Evolutionary conservation across 2,888 invertebrate genomes (phyloP).

Genomic region (Ennomos erosarius): DNA sequence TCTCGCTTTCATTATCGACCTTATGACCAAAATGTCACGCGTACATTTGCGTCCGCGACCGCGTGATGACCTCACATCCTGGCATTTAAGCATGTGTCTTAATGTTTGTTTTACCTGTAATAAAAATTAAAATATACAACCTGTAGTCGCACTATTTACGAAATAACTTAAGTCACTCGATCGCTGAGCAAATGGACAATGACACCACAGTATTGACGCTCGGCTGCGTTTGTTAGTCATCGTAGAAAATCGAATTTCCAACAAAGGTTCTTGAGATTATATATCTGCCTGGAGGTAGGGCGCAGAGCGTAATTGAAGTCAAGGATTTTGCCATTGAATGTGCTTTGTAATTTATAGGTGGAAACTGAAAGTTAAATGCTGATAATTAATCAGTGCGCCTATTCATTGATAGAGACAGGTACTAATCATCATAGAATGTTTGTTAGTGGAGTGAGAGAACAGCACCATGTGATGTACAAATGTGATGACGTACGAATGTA

Average conservation of each 20-base stretch:
- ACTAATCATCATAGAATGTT: no score
- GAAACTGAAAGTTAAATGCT: slow-evolving; percentile 32
- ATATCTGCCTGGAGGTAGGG: slow-evolving; percentile 33
- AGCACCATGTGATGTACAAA: no score
- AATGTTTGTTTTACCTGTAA: slow-evolving; percentile 29
- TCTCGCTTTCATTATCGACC: slow-evolving; percentile 29
- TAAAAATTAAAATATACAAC: slow-evolving; percentile 21
- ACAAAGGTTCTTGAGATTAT: slow-evolving; percentile 37
- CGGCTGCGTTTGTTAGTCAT: slow-evolving; percentile 39
- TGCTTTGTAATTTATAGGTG: slow-evolving; percentile 38
- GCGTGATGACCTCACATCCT: slow-evolving; percentile 53
- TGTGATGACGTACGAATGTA: no score
- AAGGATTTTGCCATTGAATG: slow-evolving; percentile 40
- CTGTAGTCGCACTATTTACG: slow-evolving; percentile 15
- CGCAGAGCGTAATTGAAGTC: slow-evolving; percentile 39
- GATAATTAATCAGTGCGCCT: slow-evolving; percentile 27
- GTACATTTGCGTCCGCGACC: slow-evolving; percentile 35
- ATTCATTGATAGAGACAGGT: background rate
- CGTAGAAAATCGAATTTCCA: slow-evolving; percentile 38
- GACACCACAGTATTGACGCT: slow-evolving; percentile 38
- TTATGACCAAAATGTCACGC: slow-evolving; percentile 45
- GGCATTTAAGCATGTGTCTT: slow-evolving; percentile 47
- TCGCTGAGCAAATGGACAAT: slow-evolving; percentile 35
- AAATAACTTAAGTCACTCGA: slow-evolving; percentile 26
- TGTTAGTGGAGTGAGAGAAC: no score